These are phyloP conservation scores for Acrossocheilus fasciatus DNA, from an alignment of 2,797 vertebrate species.

Conservation along the genomic window DNA sequence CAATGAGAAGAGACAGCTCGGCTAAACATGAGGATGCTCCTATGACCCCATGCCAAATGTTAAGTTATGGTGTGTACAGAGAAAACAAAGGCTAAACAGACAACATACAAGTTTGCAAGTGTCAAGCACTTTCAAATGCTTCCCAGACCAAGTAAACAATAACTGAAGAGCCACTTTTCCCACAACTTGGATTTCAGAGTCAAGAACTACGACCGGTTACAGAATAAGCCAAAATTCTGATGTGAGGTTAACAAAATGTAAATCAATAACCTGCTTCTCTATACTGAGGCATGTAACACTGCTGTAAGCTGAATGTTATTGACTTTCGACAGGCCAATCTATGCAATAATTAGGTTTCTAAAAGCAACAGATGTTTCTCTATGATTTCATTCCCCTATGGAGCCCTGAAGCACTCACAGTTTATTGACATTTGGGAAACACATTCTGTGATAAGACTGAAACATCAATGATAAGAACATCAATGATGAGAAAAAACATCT, in stretches of 20 bases:
- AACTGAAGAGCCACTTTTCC: background rate
- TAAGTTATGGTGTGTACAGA: background rate
- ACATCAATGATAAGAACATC: constrained; percentile 23
- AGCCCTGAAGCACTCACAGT: constrained; percentile 6
- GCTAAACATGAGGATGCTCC: constrained; percentile 11
- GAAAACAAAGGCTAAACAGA: background rate
- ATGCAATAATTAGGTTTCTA: constrained; percentile 40
- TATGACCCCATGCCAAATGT: background rate
- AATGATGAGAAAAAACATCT: constrained; percentile 26
- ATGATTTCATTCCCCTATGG: constrained; percentile 24
- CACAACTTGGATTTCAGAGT: background rate
- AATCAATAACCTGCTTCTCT: background rate
- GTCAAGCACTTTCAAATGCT: background rate
- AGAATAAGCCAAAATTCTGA: background rate
- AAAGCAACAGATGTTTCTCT: constrained; percentile 14
- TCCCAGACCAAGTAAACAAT: background rate
- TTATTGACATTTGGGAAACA: constrained; percentile 12
- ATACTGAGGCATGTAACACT: background rate
- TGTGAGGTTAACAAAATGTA: background rate
- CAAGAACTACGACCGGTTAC: background rate
- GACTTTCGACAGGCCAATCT: constrained; percentile 1
- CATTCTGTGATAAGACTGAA: constrained; percentile 1
- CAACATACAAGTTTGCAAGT: constrained; percentile 1
- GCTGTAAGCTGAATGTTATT: background rate
- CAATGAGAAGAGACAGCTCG: background rate